phyloP scores from a whole-genome alignment of 1,140 invertebrate genomes.

The Caligus rogercresseyi region DNA sequence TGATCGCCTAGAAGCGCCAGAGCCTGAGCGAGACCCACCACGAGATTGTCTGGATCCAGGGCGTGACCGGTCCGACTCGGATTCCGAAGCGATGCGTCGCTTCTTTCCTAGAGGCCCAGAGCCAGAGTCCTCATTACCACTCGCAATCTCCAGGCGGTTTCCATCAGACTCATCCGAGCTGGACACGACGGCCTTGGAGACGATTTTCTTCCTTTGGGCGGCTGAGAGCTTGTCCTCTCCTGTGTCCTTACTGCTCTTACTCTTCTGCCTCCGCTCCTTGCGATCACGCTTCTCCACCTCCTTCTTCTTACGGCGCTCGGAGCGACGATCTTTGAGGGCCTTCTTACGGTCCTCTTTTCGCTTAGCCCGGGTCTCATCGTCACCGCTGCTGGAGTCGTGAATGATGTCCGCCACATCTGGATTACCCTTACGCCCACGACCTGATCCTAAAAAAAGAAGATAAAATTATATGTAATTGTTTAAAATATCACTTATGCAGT shows the following conservation, averaged over 20 bases:
- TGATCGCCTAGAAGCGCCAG: constrained; percentile 29
- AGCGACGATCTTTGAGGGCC: not conserved
- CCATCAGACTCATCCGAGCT: constrained; percentile 41
- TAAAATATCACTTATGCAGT: not conserved
- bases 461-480: constrained; percentile 11
- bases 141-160: not conserved
- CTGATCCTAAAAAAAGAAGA: constrained; percentile 26
- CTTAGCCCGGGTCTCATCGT: constrained; percentile 6
- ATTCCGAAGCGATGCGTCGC: constrained; percentile 22
- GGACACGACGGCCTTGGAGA: constrained; percentile 87
- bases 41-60: constrained; percentile 25
- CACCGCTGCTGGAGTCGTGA: constrained; percentile 12
- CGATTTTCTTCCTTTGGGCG: constrained; percentile 67
- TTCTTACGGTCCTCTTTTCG: constrained; percentile 20
- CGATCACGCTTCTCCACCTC: constrained; percentile 23
- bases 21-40: constrained; percentile 29
- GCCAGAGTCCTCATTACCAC: not conserved
- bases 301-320: not conserved
- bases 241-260: constrained; percentile 28
- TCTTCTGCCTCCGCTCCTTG: constrained; percentile 24
- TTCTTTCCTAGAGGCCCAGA: constrained; percentile 15
- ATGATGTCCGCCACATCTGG: constrained; percentile 28
- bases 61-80: constrained; percentile 18
- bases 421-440: constrained; percentile 34
- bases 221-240: constrained; percentile 45